Conservation (phyloP, 2,888 invertebrate species). For the Platycheirus albimanus region DNA sequence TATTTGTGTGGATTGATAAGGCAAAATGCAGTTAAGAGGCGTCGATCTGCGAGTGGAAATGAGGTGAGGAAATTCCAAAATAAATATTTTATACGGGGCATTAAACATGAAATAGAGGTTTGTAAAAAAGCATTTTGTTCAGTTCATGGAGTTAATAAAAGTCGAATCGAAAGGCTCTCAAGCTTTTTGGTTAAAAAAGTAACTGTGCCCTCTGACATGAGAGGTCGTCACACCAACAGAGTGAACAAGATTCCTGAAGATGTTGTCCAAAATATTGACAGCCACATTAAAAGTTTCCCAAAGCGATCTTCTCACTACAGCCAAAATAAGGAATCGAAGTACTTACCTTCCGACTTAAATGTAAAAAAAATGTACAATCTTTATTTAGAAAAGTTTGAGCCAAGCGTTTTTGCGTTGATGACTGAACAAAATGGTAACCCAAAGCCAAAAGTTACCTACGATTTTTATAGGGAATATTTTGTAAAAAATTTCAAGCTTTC, state of each 20-base stretch:
- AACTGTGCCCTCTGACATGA: conserved; percentile 2
- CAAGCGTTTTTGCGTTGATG: conserved; percentile 9
- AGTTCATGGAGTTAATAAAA: conserved; percentile 6
- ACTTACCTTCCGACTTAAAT: conserved; percentile 23
- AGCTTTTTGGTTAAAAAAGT: conserved; percentile 7
- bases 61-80: conserved; percentile 7
- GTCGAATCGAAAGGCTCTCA: conserved; percentile 8
- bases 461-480: conserved; percentile 34
- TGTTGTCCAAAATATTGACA: conserved; percentile 5
- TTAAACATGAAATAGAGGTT: conserved; percentile 11
- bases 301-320: conserved; percentile 4
- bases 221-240: too few species aligned
- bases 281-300: conserved; percentile 7
- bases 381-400: conserved; percentile 16
- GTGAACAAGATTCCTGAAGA: conserved; percentile 2
- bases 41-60: conserved; percentile 9
- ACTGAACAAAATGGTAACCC: conserved; percentile 37
- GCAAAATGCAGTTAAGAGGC: background rate
- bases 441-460: conserved; percentile 31
- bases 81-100: conserved; percentile 8
- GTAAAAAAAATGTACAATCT: conserved; percentile 6
- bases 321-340: conserved; percentile 17
- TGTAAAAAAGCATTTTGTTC: conserved; percentile 13
- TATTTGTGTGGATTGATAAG: too few species aligned
- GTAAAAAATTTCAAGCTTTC: conserved; percentile 21